phyloP scores from a whole-genome alignment of 2,113 vertebrate species.

The Syngnathoides biaculeatus region DNA sequence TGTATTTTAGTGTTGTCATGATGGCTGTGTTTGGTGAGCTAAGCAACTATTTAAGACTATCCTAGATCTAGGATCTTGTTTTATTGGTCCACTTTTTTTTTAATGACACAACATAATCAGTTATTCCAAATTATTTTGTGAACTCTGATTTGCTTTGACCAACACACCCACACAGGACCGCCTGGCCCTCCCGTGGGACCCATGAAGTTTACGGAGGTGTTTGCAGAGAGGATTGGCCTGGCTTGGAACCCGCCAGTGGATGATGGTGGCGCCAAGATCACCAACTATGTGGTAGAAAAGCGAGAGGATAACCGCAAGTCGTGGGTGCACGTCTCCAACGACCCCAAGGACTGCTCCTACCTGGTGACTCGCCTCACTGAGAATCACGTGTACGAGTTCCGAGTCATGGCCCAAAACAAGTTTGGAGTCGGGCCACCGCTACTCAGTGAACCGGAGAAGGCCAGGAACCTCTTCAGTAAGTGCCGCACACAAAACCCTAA shows the following conservation, averaged over 20 bases:
- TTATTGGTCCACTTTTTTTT: too few species aligned
- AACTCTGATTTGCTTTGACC: not conserved
- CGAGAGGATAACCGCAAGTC: constrained; percentile 91
- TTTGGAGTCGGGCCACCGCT: constrained; percentile 90
- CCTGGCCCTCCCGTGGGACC: constrained; percentile 89
- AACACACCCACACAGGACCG: constrained; percentile 76
- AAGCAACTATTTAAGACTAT: too few species aligned
- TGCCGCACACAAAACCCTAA: constrained; percentile 8
- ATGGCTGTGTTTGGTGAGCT: too few species aligned
- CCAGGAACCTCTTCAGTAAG: constrained; percentile 97
- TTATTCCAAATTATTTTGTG: not conserved
- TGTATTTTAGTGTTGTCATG: too few species aligned
- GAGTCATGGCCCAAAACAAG: constrained; percentile 97
- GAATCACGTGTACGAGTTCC: constrained; percentile 94
- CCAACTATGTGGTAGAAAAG: constrained; percentile 96
- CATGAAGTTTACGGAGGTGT: constrained; percentile 89
- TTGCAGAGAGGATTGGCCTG: constrained; percentile 90
- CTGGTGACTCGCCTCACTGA: constrained; percentile 89
- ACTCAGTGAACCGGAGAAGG: constrained; percentile 90
- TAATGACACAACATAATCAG: too few species aligned
- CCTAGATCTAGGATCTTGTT: too few species aligned
- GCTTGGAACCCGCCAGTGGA: constrained; percentile 90
- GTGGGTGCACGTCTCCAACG: constrained; percentile 87
- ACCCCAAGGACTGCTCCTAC: constrained; percentile 90
- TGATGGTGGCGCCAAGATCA: constrained; percentile 93